Evolutionary conservation across 2,113 vertebrate species (phyloP), one percentile per base, ranked within the genome.

Genomic region (Balaeniceps rex): DNA sequence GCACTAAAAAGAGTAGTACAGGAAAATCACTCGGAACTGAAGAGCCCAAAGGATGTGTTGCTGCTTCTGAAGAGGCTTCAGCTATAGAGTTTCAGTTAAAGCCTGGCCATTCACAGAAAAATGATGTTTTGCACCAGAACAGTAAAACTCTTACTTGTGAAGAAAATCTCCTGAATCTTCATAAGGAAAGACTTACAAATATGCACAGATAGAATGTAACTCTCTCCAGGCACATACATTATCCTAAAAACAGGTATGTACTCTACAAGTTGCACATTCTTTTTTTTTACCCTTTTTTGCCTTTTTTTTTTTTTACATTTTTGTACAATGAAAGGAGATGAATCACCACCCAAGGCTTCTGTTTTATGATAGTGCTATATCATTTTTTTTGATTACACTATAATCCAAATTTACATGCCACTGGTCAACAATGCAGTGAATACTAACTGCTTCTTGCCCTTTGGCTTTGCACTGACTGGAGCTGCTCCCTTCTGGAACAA

Each of bases 161-260:
- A 94, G 98, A 98, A 97, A 97, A 97, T n/a, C 97, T 98, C 60
- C 81, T 97, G 74, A 97, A 94, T 94, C 94, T 98, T 97, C 97
- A 95, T 87, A 96, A 98, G 79, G 98, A 98, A 80, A 97, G 87
- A 97, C 98, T 98, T 79, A 97, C 96, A 97, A 98, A 98, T 96
- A 98, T 97, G 98, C 98, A 97, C 97, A 98, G 98, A 94, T 98
- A 98, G 97, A 98, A 97, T 97, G 97, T 96, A 97, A 95, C 66
- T 82, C 58, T 93, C 87, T 95, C 88, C 88, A 90, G 97, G 95
- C 97, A 98, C 92, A 40, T 96, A 97, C 85, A 95, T 96, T 97
- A 96, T 97, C 95, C 97, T 96, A 97, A 93, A 88, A 96, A 79
- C 98, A 98, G 98, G 98, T 98, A 98, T 9, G 97, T 98, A 97